Evolutionary conservation across 1,140 invertebrate genomes (phyloP).

Genomic region (Chrysopa pallens): DNA sequence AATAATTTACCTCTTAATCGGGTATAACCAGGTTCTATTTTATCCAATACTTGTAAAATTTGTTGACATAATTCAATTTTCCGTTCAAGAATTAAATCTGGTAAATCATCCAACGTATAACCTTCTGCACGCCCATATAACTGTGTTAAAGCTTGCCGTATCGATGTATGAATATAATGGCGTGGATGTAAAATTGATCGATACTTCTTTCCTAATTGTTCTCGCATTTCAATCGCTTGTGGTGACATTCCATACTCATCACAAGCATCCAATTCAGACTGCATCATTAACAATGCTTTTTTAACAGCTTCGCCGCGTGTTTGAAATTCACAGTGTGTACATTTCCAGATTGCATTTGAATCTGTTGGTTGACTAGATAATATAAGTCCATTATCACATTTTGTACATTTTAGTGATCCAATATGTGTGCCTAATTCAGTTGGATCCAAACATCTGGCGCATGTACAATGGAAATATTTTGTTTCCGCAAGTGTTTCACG

Average conservation of each 20-base stretch:
- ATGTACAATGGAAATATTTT: slow-evolving; percentile 61
- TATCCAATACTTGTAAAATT: slow-evolving; percentile 44
- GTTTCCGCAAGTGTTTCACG: slow-evolving; percentile 47
- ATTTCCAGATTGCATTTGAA: slow-evolving; percentile 45
- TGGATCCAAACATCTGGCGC: slow-evolving; percentile 51
- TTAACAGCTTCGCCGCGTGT: slow-evolving; percentile 35
- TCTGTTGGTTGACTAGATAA: slow-evolving; percentile 43
- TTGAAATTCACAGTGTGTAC: slow-evolving; percentile 45
- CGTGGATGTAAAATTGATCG: slow-evolving; percentile 46
- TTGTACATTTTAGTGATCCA: slow-evolving; percentile 54
- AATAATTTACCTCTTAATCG: slow-evolving; percentile 41
- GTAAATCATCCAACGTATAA: slow-evolving; percentile 49
- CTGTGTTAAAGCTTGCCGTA: slow-evolving; percentile 49
- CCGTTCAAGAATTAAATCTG: slow-evolving; percentile 47
- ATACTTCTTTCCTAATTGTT: slow-evolving; percentile 38
- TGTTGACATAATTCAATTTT: slow-evolving; percentile 54
- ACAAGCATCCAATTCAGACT: slow-evolving; percentile 35
- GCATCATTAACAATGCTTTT: slow-evolving; percentile 37
- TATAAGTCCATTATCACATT: slow-evolving; percentile 51
- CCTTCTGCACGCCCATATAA: slow-evolving; percentile 55
- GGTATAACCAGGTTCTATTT: slow-evolving; percentile 55
- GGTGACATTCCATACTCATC: slow-evolving; percentile 20
- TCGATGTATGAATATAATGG: slow-evolving; percentile 42
- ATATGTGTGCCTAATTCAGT: slow-evolving; percentile 57
- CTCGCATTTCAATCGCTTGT: slow-evolving; percentile 26